These are phyloP conservation scores for Anadara kagoshimensis DNA, from an alignment of 1,140 invertebrate species.

Conservation along the genomic window DNA sequence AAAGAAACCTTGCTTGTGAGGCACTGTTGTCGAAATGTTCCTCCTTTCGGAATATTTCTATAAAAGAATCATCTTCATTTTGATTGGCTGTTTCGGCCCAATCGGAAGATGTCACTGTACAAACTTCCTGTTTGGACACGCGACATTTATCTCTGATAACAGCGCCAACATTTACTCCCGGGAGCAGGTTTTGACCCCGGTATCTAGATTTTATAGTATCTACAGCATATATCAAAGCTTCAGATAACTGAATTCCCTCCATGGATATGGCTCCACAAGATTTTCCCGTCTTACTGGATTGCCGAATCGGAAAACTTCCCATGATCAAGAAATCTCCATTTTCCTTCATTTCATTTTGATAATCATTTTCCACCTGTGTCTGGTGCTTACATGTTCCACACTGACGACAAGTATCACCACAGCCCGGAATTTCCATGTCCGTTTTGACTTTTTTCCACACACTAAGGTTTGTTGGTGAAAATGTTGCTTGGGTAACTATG, in stretches of 20 bases:
- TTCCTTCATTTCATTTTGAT: slow-evolving; percentile 13
- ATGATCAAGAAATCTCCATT: slow-evolving; percentile 34
- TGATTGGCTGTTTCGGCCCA: too few relatives aligned
- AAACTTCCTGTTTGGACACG: not conserved
- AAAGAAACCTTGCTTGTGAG: not conserved
- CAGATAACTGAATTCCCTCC: slow-evolving; percentile 23
- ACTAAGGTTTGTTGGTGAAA: not conserved
- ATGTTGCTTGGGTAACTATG: not conserved
- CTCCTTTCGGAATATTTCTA: too few relatives aligned
- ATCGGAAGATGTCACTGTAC: not conserved
- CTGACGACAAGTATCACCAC: not conserved
- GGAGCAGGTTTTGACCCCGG: not conserved
- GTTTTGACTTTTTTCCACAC: not conserved
- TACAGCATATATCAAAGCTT: slow-evolving; percentile 34
- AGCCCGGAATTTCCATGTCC: not conserved
- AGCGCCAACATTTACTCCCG: slow-evolving; percentile 18
- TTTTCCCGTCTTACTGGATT: slow-evolving; percentile 1
- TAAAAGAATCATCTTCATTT: too few relatives aligned
- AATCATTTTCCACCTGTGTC: not conserved
- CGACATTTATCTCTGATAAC: slow-evolving; percentile 50
- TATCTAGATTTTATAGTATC: slow-evolving; percentile 25
- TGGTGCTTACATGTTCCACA: not conserved
- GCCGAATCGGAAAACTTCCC: slow-evolving; percentile 43
- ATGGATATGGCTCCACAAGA: slow-evolving; percentile 27
- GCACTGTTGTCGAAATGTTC: not conserved